Evolutionary conservation across 2,888 invertebrate genomes (phyloP), one percentile per base, ranked within the genome.

Genomic region (Esperia sulphurella): DNA sequence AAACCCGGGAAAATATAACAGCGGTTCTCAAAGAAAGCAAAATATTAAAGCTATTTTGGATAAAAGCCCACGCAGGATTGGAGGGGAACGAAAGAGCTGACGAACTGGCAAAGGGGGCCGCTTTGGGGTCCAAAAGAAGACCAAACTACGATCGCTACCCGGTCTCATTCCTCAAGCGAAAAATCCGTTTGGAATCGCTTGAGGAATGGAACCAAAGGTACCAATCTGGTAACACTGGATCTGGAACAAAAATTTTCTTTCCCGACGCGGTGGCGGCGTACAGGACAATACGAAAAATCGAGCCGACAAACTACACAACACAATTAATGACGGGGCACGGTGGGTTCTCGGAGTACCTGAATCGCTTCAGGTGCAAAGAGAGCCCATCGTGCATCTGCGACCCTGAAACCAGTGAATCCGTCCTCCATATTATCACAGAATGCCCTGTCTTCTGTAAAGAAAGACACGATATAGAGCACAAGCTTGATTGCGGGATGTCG

Each of bases 151-250:
- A 38, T 3, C 1, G 3, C 31, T 31, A 12, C 38, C 33, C 41
- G 41, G 41, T 41, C 3, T 49, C 45, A 3, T 45, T 38, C 41
- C 38, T 43, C 30, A 49, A 46, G 29, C 44, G 41, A n/a, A 12
- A 35, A 5, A 43, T 52, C 12, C 40, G 50, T 0, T 7, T 0
- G 31, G 44, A 31, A 0, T 14, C 50, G 40, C 35, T 50, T 40
- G 45, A 45, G 31, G 46, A 49, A 45, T 53, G 51, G 51, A 47
- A 49, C 33, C 9, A 21, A 10, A 38, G 49, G 3, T 48, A 53
- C 31, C 8, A 30, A 14, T 4, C 10, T 3, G 45, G 33, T 2
- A 30, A 28, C 1, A 50, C 50, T 0, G 53, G 46, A 3, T 28
- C 43, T 0, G 14, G 35, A 7, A 53, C 50, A 0, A 50, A 45